Conservation (phyloP, 2,888 invertebrate species). For the Phragmatobia fuliginosa region DNA sequence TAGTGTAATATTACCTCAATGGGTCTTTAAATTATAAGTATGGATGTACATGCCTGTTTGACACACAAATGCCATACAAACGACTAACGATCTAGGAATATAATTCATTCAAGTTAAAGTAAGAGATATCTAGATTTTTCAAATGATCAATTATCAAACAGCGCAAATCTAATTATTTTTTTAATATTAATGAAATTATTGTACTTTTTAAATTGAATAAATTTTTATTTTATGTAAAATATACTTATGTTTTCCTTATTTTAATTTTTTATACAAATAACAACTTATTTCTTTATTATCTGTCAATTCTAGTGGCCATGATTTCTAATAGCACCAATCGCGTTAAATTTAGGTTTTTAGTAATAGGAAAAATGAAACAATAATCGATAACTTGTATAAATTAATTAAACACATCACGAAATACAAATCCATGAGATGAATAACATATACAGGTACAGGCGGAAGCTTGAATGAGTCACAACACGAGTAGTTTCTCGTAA, state of each 20-base stretch:
- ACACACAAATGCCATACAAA: no score
- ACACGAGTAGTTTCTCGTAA: slow-evolving; percentile 52
- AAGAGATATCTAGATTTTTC: no score
- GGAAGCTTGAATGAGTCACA: slow-evolving; percentile 52
- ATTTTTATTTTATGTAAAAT: no score
- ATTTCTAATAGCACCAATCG: not conserved
- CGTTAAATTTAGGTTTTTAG: not conserved
- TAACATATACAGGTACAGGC: slow-evolving; percentile 45
- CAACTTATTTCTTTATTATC: not conserved
- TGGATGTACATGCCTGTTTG: no score
- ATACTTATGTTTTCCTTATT: not conserved
- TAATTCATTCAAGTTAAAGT: no score
- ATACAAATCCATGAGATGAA: slow-evolving; percentile 41
- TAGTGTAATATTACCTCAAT: not conserved
- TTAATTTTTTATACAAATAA: not conserved
- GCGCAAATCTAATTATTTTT: no score
- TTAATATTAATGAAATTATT: no score
- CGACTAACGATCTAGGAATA: no score
- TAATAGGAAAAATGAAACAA: not conserved
- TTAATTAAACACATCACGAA: slow-evolving; percentile 16
- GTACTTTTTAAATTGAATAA: no score
- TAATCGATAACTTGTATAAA: not conserved
- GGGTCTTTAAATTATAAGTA: no score
- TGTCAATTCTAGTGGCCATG: not conserved
- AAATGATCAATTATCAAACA: no score